These are phyloP conservation scores for Drosophila subsilvestris DNA, from an alignment of 2,888 invertebrate species.

Conservation along the genomic window DNA sequence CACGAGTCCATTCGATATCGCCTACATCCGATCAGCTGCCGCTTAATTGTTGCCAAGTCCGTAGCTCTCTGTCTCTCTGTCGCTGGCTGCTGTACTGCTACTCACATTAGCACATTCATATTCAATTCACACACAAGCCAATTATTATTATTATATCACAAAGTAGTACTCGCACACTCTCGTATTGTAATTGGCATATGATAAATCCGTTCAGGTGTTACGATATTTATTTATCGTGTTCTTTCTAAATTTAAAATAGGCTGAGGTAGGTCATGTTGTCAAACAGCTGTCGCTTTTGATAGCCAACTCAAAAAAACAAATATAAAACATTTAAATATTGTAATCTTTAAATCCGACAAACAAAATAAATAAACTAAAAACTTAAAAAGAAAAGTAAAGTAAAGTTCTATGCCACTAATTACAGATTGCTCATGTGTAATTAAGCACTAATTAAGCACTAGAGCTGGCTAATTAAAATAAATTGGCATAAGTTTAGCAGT, in stretches of 20 bases:
- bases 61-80: conserved; percentile 23
- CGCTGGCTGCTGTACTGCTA: conserved; percentile 41
- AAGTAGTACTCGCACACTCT: conserved; percentile 34
- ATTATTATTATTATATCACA: conserved; percentile 75
- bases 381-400: conserved; percentile 10
- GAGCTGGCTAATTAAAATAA: conserved; percentile 52
- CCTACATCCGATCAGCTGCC: conserved; percentile 64
- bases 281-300: conserved; percentile 52
- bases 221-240: conserved; percentile 43
- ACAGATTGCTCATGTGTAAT: conserved; percentile 42
- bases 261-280: conserved; percentile 76
- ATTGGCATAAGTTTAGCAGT: conserved; percentile 34
- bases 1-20: conserved; percentile 55
- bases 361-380: conserved; percentile 11
- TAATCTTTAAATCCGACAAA: conserved; percentile 1
- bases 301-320: conserved; percentile 4
- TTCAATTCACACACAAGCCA: conserved; percentile 68
- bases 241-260: conserved; percentile 30
- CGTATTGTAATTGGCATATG: conserved; percentile 62
- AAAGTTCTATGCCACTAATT: conserved; percentile 34
- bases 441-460: conserved; percentile 40
- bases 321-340: conserved; percentile 5
- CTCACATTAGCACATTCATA: conserved; percentile 72
- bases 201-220: conserved; percentile 64
- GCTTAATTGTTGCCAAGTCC: conserved; percentile 30